A percentile compares a stretch with the other conserved stretches of the same genome.
Evolutionary conservation across 2,888 invertebrate species (phyloP).

Genomic region (Volucella inanis): DNA sequence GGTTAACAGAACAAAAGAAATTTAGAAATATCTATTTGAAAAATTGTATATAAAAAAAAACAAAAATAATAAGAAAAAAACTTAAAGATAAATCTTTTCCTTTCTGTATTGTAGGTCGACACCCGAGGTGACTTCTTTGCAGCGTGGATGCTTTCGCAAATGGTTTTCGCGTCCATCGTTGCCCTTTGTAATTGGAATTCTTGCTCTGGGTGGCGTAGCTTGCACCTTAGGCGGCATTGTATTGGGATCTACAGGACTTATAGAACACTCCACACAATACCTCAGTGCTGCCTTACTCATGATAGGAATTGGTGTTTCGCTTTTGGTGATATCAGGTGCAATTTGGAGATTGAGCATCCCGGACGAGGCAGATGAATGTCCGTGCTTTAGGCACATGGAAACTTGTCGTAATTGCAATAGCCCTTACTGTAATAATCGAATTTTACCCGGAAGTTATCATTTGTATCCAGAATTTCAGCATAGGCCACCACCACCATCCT

Average conservation of each 20-base stretch:
- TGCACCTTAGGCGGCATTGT: constrained; percentile 82
- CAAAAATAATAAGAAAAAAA: background rate
- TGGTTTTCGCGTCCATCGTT: constrained; percentile 82
- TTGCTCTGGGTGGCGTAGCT: constrained; percentile 82
- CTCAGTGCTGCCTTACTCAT: constrained; percentile 82
- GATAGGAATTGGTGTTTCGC: constrained; percentile 91
- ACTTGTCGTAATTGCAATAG: constrained; percentile 84
- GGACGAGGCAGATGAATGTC: constrained; percentile 88
- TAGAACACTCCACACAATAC: constrained; percentile 82
- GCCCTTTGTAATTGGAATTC: constrained; percentile 82
- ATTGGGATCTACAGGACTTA: constrained; percentile 81
- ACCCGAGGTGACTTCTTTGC: constrained; percentile 68
- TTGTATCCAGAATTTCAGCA: constrained; percentile 98
- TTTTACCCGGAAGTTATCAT: constrained; percentile 93
- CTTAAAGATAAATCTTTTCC: constrained; percentile 19
- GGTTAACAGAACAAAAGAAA: constrained; percentile 40
- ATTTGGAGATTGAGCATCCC: constrained; percentile 95
- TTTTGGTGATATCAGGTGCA: constrained; percentile 96
- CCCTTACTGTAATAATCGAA: constrained; percentile 89
- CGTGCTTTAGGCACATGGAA: constrained; percentile 86
- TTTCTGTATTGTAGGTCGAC: constrained; percentile 43
- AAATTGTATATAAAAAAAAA: constrained; percentile 2
- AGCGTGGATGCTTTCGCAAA: constrained; percentile 79
- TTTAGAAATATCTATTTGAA: constrained; percentile 27
- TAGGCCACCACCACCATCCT: constrained; percentile 96